Conservation (phyloP, 1,140 invertebrate genomes). For the Hylaeus volcanicus region DNA sequence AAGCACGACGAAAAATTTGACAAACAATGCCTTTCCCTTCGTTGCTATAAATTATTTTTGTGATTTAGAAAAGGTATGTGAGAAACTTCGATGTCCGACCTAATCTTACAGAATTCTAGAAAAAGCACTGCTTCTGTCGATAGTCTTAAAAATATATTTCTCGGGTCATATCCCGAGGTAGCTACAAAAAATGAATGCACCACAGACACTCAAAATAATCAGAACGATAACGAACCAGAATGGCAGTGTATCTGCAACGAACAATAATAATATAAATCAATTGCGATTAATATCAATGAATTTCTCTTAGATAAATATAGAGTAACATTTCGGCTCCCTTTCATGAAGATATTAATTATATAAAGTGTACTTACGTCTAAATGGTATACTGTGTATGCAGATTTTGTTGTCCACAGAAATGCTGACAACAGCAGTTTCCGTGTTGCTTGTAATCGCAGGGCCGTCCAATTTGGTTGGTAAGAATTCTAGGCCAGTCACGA, state of each 20-base stretch:
- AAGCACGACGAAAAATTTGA: not conserved
- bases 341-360: not conserved
- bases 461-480: constrained; percentile 86
- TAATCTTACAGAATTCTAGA: constrained; percentile 6
- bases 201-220: constrained; percentile 86
- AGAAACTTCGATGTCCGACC: constrained; percentile 19
- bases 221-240: constrained; percentile 88
- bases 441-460: constrained; percentile 85
- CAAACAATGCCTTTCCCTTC: not conserved
- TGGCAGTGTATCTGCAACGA: constrained; percentile 86
- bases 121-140: constrained; percentile 22
- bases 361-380: constrained; percentile 85
- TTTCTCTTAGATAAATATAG: no score
- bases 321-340: no score
- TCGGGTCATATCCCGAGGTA: constrained; percentile 88
- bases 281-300: no score
- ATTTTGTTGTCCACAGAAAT: constrained; percentile 97
- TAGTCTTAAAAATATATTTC: constrained; percentile 19
- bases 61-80: not conserved
- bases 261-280: not conserved
- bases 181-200: constrained; percentile 89
- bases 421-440: constrained; percentile 93
- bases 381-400: constrained; percentile 92
- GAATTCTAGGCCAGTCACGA: constrained; percentile 96
- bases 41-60: not conserved